Conservation (phyloP, 2,888 invertebrate genomes). For the Ormia ochracea region DNA sequence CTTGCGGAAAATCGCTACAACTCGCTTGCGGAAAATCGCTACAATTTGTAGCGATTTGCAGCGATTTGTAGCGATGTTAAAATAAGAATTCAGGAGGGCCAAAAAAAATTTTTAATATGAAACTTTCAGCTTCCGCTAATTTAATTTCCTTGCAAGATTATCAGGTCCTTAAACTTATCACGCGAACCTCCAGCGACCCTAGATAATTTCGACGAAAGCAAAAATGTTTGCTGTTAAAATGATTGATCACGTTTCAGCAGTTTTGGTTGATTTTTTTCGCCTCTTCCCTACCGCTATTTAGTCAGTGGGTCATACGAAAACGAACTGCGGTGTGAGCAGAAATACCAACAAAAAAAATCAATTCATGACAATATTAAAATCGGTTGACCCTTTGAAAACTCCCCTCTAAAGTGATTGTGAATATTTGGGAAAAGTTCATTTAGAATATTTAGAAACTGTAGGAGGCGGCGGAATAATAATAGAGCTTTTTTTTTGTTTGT, state of each 20-base stretch:
- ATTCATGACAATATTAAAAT: slow-evolving; percentile 56
- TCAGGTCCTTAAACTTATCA: background rate
- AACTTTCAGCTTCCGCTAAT: too few species aligned
- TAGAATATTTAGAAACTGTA: background rate
- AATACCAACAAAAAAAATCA: slow-evolving; percentile 39
- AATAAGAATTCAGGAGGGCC: too few species aligned
- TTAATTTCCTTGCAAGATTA: background rate
- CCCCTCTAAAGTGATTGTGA: slow-evolving; percentile 2
- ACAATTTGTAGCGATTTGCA: too few species aligned
- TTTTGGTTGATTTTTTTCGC: slow-evolving; percentile 2
- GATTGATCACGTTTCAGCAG: slow-evolving; percentile 60
- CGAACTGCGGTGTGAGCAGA: background rate
- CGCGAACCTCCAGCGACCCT: background rate
- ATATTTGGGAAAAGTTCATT: slow-evolving; percentile 17
- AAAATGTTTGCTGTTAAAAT: slow-evolving; percentile 53
- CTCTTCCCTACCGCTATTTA: background rate
- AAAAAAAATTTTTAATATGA: too few species aligned
- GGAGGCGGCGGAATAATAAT: background rate
- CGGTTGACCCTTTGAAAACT: slow-evolving; percentile 39
- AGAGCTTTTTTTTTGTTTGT: background rate
- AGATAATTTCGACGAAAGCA: background rate
- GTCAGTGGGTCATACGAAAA: background rate
- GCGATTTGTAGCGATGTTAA: too few species aligned
- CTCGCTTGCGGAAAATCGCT: too few species aligned
- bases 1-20: too few species aligned